Base-by-base conservation (phyloP, 2,113 vertebrate species). In the Nibea coibor region DNA sequence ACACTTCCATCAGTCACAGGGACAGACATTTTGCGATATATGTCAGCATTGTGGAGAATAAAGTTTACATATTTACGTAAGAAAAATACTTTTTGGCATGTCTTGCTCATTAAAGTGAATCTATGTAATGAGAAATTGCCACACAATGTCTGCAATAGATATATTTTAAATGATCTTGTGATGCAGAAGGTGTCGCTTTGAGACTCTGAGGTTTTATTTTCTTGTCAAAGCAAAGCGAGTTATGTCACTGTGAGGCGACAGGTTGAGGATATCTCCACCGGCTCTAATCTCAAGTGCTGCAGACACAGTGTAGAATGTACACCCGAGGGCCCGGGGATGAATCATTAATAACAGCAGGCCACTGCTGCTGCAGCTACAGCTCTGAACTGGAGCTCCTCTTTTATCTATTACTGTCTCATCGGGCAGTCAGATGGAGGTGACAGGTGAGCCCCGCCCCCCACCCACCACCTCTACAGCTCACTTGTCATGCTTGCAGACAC, bases 271-370 rank as follows among this genome's bases (percentile, higher is more conserved):
- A 76, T 66, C 50, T 76, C 73, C 19, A 1, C 61, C 4, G 22
- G 42, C 54, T 85, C 51, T 80, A 61, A 81, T 84, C 64, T 72
- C 19, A 77, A 76, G 53, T 26, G 64, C 76, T 78, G 68, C 58
- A 61, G 26, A 75, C 42, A 56, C 57, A n/a, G 43, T 70, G 72
- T 63, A 31, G 45, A 45, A 63, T 39, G 39, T 31, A 56, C 2
- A 66, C 50, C 56, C 5, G 9, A 35, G 71, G 45, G 43, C 53
- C 61, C 0, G 7, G 43, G 28, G 71, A 81, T 62, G 43, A 79
- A 54, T 84, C 48, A 78, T 83, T 86, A 72, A 58, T 64, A 74
- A 57, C 43, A 59, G 31, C 59, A 48, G 72, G 39, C 57, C 12
- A 35, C 68, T 73, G 63, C 45, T 22, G 35, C 48, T 56, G 10